Conservation (phyloP, 2,888 invertebrate species). For the Philhelius pedissequus region DNA sequence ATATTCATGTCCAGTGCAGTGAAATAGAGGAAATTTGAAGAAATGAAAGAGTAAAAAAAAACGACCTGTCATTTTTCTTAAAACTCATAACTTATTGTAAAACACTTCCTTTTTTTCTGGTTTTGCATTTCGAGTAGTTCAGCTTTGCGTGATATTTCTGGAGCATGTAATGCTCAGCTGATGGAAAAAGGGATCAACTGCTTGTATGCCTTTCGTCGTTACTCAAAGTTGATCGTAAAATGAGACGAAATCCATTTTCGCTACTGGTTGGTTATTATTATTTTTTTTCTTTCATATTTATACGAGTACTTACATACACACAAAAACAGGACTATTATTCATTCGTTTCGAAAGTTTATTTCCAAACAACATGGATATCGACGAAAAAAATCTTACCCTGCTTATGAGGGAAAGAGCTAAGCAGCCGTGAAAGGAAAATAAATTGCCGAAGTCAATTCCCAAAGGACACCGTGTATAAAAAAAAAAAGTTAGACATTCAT, state of each 20-base stretch:
- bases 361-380: conserved; percentile 30
- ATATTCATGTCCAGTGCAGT: conserved; percentile 21
- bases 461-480: not conserved
- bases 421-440: conserved; percentile 36
- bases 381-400: conserved; percentile 9
- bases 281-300: not conserved
- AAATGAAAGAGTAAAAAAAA: conserved; percentile 1
- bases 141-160: conserved; percentile 4
- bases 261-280: conserved; percentile 23
- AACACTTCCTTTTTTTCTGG: conserved; percentile 9
- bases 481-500: not conserved
- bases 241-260: conserved; percentile 26
- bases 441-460: conserved; percentile 41
- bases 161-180: conserved; percentile 20
- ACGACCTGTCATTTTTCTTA: conserved; percentile 28
- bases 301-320: not conserved
- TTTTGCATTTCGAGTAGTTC: conserved; percentile 4
- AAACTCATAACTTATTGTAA: conserved; percentile 51
- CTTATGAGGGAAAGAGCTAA: conserved; percentile 24
- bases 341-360: conserved; percentile 30
- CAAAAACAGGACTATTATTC: conserved; percentile 12
- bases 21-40: conserved; percentile 1
- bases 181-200: conserved; percentile 8
- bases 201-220: conserved; percentile 14
- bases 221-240: conserved; percentile 41